Base-by-base conservation (phyloP, 1,140 invertebrate species). In the Heliconius eleuchia region DNA sequence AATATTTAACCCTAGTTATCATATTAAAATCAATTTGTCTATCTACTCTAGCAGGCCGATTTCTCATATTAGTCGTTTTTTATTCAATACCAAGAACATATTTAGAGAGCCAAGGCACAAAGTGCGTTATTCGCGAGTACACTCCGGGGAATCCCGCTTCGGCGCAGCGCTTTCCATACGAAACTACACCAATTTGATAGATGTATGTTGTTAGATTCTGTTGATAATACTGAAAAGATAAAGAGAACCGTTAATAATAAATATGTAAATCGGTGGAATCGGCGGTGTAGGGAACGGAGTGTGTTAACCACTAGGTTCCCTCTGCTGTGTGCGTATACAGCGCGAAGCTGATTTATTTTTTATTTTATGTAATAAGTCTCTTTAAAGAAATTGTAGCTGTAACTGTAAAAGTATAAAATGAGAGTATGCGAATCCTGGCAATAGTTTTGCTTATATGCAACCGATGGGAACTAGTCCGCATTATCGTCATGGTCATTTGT, bases 71-170 rank as follows among this genome's bases (percentile, higher is more conserved):
- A 72, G 34, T 39, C 37, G 23, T 1, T 9, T 39, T 52, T 50
- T 74, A 77, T 42, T 66, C 60, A 27, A 60, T 50, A 11, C 91
- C 87, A 1, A 90, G 50, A 0, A 89, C 66, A 60, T 87, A 87
- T 76, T 91, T 77, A 73, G 95, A 79, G 73, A 97, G 96, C 95
- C 97, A 97, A 76, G 96, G 96, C 6, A 97, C 80, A 85, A 96
- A 97, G 50, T 95, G 83, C 0, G 96, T 95, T 18, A 98, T 96
- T 74, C 96, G 93, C 0, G 97, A 96, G 90, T 98, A 98, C 2
- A 98, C 97, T 0, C 97, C 97, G 0, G 98, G 97, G 87, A 95
- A 97, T 9, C 96, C 96, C 0, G 96, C 94, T 85, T 96, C 96
- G 0, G 97, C 97, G 84, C 97, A 98, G 78, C 95, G 94, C 84